A percentile compares a stretch with the other conserved stretches of the same genome.
phyloP scores from a whole-genome alignment of 2,113 vertebrate genomes.

The Chionis minor region DNA sequence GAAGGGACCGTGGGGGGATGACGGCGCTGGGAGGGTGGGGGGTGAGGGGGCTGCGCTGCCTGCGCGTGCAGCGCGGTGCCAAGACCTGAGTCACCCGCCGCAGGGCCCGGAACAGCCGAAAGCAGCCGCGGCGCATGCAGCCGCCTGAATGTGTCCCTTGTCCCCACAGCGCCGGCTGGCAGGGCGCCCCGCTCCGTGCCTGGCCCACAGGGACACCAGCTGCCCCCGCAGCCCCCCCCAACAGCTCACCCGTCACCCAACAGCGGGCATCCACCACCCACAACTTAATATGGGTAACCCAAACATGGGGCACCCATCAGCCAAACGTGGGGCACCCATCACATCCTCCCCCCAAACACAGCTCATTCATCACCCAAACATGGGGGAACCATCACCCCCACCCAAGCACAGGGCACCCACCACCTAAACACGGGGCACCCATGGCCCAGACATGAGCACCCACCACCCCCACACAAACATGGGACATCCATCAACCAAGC shows the following conservation, averaged over 20 bases:
- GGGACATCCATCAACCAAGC: background rate
- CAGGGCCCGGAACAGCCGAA: background rate
- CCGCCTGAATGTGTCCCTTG: constrained; percentile 19
- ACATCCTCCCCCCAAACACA: background rate
- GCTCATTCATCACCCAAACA: background rate
- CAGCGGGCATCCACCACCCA: no score
- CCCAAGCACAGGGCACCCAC: no score
- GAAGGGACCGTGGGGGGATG: background rate
- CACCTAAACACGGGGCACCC: background rate
- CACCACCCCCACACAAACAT: background rate
- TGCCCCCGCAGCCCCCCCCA: background rate
- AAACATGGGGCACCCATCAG: no score
- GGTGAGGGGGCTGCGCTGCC: background rate
- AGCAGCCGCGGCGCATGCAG: background rate
- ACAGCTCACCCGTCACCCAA: background rate
- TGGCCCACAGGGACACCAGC: constrained; percentile 10
- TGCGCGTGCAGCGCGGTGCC: background rate
- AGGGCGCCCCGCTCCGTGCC: background rate
- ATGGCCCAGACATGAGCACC: background rate
- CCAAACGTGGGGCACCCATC: background rate
- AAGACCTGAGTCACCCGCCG: background rate
- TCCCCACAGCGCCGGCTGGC: background rate
- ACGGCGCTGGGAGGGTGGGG: background rate
- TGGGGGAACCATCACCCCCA: background rate
- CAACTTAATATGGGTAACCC: background rate